A percentile compares a stretch with the other conserved stretches of the same genome.
Evolutionary conservation across 2,888 invertebrate species (phyloP).

Genomic region (Orchesellides sinensis): DNA sequence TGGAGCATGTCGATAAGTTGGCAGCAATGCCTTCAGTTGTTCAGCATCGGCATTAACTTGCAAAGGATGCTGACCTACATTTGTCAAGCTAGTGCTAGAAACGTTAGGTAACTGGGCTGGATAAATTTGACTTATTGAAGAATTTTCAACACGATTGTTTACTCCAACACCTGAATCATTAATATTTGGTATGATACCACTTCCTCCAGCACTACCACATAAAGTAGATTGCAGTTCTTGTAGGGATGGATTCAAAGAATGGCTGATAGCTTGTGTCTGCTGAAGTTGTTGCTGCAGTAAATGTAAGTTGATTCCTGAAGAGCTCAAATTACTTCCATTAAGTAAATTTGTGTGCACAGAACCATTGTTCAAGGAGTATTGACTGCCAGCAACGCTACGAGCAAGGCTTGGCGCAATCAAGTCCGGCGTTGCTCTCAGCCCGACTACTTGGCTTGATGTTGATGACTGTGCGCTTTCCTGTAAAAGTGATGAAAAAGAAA

Average conservation of each 20-base stretch:
- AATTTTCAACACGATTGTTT: slow-evolving; percentile 24
- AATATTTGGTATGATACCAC: slow-evolving; percentile 1
- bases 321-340: slow-evolving; percentile 63
- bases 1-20: slow-evolving; percentile 92
- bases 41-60: slow-evolving; percentile 25
- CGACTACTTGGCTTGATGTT: slow-evolving; percentile 30
- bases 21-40: slow-evolving; percentile 80
- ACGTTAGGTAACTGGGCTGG: slow-evolving; percentile 23
- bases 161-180: slow-evolving; percentile 6
- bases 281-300: slow-evolving; percentile 64
- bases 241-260: slow-evolving; percentile 68
- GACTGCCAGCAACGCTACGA: slow-evolving; percentile 67
- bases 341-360: slow-evolving; percentile 46
- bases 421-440: slow-evolving; percentile 69
- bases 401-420: slow-evolving; percentile 64
- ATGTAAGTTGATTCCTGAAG: slow-evolving; percentile 68
- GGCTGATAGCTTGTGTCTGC: slow-evolving; percentile 59
- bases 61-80: slow-evolving; percentile 22
- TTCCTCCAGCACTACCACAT: not conserved
- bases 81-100: slow-evolving; percentile 23
- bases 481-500: slow-evolving; percentile 46
- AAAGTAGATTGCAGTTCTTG: slow-evolving; percentile 58
- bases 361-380: slow-evolving; percentile 71
- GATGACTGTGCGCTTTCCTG: slow-evolving; percentile 56
- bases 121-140: slow-evolving; percentile 8